Conservation (phyloP, 2,113 vertebrate species). For the Sinocyclocheilus anshuiensis region DNA sequence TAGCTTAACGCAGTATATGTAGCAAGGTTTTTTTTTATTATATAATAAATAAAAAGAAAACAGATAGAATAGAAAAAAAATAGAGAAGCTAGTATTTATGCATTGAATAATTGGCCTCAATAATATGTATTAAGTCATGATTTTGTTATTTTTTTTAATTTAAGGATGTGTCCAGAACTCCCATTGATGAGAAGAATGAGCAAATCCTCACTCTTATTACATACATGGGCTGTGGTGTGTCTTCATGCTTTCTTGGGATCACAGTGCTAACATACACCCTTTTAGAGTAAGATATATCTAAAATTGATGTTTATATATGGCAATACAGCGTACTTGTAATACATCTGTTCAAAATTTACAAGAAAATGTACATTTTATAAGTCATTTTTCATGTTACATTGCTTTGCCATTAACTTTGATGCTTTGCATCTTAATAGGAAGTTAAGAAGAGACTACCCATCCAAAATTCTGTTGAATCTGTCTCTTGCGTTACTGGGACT, state of each 20-base stretch:
- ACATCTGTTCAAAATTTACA: background rate
- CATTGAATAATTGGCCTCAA: background rate
- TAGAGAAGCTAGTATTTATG: background rate
- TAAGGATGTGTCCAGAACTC: constrained; percentile 80
- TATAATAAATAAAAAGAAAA: too few species aligned
- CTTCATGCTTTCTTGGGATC: constrained; percentile 85
- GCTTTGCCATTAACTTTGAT: background rate
- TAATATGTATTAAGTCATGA: background rate
- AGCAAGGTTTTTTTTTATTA: too few species aligned
- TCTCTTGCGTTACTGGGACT: constrained; percentile 82
- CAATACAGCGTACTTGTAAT: background rate
- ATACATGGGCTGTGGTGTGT: constrained; percentile 83
- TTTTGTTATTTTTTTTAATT: constrained; percentile 10
- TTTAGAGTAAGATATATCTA: constrained; percentile 84
- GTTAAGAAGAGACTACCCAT: constrained; percentile 82
- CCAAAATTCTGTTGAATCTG: constrained; percentile 89
- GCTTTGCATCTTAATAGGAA: constrained; percentile 71
- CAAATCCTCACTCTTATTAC: constrained; percentile 81
- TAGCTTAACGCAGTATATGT: too few species aligned
- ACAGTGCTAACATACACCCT: constrained; percentile 80
- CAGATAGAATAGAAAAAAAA: too few species aligned
- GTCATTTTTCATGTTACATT: background rate
- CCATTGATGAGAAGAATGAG: constrained; percentile 70
- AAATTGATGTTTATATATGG: background rate
- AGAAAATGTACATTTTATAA: background rate